Conservation (phyloP, 2,113 vertebrate species). For the Rhagologus leucostigma region DNA sequence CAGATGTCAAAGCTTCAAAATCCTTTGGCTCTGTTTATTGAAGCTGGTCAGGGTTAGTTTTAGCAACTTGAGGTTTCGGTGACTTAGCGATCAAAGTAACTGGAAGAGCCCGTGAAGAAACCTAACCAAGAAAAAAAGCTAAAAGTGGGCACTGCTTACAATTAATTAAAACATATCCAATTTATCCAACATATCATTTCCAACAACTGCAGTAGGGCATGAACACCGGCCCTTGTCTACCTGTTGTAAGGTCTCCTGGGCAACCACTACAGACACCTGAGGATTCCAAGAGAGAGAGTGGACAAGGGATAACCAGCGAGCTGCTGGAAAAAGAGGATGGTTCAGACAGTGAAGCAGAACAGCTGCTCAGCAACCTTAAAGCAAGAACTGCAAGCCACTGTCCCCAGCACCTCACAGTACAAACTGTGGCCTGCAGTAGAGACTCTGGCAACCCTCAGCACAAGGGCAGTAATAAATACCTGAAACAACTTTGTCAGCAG, state of each 20-base stretch:
- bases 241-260: background rate
- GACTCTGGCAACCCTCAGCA: slow-evolving; percentile 17
- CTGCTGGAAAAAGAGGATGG: slow-evolving; percentile 57
- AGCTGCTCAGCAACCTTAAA: slow-evolving; percentile 73
- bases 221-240: background rate
- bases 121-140: background rate
- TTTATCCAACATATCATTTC: too few species aligned
- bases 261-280: background rate
- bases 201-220: background rate
- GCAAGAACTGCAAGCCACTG: slow-evolving; percentile 1
- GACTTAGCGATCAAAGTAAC: background rate
- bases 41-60: background rate
- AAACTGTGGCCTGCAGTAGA: slow-evolving; percentile 67
- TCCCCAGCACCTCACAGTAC: slow-evolving; percentile 53
- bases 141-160: background rate
- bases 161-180: background rate
- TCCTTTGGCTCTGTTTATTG: background rate
- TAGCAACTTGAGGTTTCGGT: background rate
- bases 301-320: slow-evolving; percentile 49
- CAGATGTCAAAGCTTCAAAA: background rate
- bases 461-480: slow-evolving; percentile 74
- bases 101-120: background rate
- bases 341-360: slow-evolving; percentile 70
- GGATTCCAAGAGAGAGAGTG: slow-evolving; percentile 46
- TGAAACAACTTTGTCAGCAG: slow-evolving; percentile 73